phyloP scores from a whole-genome alignment of 2,797 vertebrate genomes.

The Euphonia xanthogaster region DNA sequence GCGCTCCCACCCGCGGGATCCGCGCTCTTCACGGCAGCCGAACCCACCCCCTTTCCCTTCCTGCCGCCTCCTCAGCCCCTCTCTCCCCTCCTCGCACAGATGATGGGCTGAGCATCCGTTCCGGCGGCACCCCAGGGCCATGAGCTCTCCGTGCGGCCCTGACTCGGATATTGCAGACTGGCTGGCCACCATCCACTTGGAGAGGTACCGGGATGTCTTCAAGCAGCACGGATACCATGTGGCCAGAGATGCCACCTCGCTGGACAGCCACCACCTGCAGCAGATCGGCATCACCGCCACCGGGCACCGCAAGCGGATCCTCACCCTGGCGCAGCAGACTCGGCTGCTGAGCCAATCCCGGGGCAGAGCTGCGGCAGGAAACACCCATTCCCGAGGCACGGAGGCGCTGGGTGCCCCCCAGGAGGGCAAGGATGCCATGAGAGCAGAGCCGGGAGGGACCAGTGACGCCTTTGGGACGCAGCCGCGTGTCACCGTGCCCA shows the following conservation, averaged over 20 bases:
- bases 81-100: conserved; percentile 36
- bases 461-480: neutral
- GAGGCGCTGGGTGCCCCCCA: neutral
- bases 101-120: conserved; percentile 70
- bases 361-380: neutral
- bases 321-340: conserved; percentile 77
- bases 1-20: fast-evolving
- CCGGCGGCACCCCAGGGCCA: conserved; percentile 73
- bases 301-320: conserved; percentile 93
- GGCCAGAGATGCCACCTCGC: conserved; percentile 78
- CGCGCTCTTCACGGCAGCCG: neutral
- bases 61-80: neutral
- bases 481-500: fast-evolving
- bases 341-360: neutral
- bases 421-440: neutral
- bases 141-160: conserved; percentile 78
- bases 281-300: conserved; percentile 89
- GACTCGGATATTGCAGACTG: conserved; percentile 85
- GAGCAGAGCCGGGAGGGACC: neutral
- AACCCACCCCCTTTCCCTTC: neutral
- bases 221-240: conserved; percentile 80
- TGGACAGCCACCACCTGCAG: conserved; percentile 83
- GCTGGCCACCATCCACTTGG: conserved; percentile 88
- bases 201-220: conserved; percentile 88
- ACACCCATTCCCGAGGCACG: neutral